phyloP scores from a whole-genome alignment of 2,113 vertebrate species.

The Grammomys surdaster region DNA sequence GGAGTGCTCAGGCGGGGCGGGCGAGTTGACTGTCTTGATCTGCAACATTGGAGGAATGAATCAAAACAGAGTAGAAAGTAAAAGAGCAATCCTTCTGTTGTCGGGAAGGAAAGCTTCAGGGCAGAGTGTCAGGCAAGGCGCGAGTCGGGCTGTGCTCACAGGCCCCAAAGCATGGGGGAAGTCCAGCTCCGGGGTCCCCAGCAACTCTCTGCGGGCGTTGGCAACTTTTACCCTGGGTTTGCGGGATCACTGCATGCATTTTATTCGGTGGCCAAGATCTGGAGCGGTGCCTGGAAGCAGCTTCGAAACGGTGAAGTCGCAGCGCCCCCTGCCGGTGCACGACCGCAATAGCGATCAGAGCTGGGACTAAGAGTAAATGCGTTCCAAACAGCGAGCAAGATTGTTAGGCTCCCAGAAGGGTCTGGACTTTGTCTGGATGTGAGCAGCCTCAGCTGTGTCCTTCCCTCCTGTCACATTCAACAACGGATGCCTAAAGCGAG shows the following conservation, averaged over 20 bases:
- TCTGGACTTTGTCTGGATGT: not conserved
- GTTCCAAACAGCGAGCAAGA: fast-evolving
- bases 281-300: fast-evolving
- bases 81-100: not conserved
- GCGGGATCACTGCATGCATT: not conserved
- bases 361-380: too few species aligned
- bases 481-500: not conserved
- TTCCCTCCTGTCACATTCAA: too few species aligned
- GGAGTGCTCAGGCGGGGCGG: too few species aligned
- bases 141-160: not conserved
- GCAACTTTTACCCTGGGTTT: not conserved
- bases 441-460: not conserved
- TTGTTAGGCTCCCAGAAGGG: not conserved
- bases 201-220: not conserved
- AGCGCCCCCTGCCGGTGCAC: slow-evolving; percentile 83
- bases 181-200: not conserved
- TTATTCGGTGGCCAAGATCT: not conserved
- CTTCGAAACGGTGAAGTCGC: slow-evolving; percentile 74
- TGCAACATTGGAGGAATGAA: not conserved
- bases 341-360: not conserved
- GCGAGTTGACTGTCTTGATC: not conserved
- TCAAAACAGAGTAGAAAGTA: not conserved
- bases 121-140: not conserved
- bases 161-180: not conserved
- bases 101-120: not conserved